phyloP scores from a whole-genome alignment of 2,888 invertebrate species.

The Ceratothoa steindachneri region DNA sequence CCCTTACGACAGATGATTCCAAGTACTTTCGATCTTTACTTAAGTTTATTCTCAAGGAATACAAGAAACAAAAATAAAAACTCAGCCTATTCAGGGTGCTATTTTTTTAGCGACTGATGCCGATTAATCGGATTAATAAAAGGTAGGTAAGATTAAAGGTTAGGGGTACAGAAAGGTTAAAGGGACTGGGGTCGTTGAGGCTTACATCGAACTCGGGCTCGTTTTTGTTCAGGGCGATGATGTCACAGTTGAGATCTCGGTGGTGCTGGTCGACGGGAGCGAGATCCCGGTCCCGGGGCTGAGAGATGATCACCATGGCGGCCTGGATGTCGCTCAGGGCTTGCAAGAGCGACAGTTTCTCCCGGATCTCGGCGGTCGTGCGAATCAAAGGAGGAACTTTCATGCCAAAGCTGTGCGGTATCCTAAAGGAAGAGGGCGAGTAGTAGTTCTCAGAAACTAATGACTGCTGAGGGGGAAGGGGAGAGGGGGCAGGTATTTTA shows the following conservation, averaged over 20 bases:
- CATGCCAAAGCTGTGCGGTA: conserved; percentile 87
- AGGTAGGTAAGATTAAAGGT: too few relatives aligned
- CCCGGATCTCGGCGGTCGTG: conserved; percentile 54
- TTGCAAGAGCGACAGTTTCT: conserved; percentile 80
- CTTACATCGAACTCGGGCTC: background rate
- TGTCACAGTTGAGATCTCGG: conserved; percentile 53
- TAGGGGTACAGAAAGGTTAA: too few relatives aligned
- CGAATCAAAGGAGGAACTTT: conserved; percentile 55
- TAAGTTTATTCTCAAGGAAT: too few relatives aligned
- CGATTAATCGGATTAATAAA: too few relatives aligned
- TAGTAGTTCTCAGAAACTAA: conserved; percentile 90
- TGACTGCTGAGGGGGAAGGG: too few relatives aligned
- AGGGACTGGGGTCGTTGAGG: too few relatives aligned
- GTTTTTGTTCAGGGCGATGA: conserved; percentile 52
- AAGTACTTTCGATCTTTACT: too few relatives aligned
- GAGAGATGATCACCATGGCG: conserved; percentile 58
- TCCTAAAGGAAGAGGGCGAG: conserved; percentile 55
- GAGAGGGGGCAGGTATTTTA: too few relatives aligned
- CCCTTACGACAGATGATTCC: too few relatives aligned
- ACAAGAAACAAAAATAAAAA: too few relatives aligned
- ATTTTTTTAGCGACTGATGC: too few relatives aligned
- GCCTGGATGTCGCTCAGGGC: conserved; percentile 90
- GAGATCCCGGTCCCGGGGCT: conserved; percentile 48
- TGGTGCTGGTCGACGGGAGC: conserved; percentile 57
- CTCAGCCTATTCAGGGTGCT: too few relatives aligned